These are phyloP conservation scores for Dioctria rufipes DNA, from an alignment of 2,888 invertebrate genomes.

Conservation along the genomic window DNA sequence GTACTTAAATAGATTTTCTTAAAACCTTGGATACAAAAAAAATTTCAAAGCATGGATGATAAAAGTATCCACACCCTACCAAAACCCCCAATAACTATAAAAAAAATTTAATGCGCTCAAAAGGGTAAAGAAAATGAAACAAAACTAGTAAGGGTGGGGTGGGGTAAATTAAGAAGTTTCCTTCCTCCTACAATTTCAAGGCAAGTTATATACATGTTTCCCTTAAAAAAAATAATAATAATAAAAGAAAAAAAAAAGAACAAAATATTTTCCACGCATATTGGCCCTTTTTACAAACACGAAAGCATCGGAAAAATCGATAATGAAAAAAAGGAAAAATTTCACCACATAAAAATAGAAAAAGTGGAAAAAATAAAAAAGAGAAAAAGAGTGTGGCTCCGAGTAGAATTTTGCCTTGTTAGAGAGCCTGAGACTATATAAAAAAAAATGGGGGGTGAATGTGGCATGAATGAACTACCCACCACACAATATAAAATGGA, in stretches of 20 bases:
- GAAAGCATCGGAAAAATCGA: slow-evolving; percentile 35
- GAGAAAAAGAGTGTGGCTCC: neutral
- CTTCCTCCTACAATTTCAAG: too few relatives aligned
- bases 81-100: too few relatives aligned
- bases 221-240: slow-evolving; percentile 26
- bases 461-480: neutral
- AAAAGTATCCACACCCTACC: too few relatives aligned
- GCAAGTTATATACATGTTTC: neutral
- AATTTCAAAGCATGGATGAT: too few relatives aligned
- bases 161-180: too few relatives aligned
- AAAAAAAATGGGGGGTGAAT: too few relatives aligned
- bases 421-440: neutral
- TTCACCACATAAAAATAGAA: slow-evolving; percentile 45
- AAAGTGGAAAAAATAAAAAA: slow-evolving; percentile 25
- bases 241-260: too few relatives aligned
- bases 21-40: too few relatives aligned
- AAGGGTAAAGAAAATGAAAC: too few relatives aligned
- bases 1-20: too few relatives aligned
- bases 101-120: too few relatives aligned
- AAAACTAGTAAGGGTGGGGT: too few relatives aligned
- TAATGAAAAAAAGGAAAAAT: slow-evolving; percentile 40
- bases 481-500: neutral
- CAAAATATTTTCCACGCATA: slow-evolving; percentile 9
- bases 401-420: neutral
- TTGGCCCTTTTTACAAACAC: slow-evolving; percentile 18